Evolutionary conservation across 2,797 vertebrate genomes (phyloP).

Genomic region (Acanthurus lineatus): DNA sequence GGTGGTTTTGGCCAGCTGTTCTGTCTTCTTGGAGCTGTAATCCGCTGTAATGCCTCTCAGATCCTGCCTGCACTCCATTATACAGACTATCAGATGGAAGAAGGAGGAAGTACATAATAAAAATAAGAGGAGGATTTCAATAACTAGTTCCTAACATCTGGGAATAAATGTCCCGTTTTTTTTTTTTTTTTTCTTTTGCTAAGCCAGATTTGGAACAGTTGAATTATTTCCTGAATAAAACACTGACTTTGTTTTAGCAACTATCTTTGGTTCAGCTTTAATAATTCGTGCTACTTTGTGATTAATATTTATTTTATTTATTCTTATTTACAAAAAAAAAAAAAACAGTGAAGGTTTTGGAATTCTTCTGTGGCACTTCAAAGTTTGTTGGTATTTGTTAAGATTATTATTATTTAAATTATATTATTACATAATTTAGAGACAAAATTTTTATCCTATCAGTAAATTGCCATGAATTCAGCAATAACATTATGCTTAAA

Average conservation of each 20-base stretch:
- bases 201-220: constrained; percentile 45
- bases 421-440: no score
- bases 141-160: constrained; percentile 55
- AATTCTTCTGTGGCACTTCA: neutral
- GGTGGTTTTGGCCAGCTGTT: constrained; percentile 76
- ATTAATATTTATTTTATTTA: constrained; percentile 19
- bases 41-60: constrained; percentile 55
- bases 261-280: constrained; percentile 31
- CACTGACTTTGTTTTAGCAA: constrained; percentile 43
- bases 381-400: neutral
- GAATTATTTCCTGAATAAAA: constrained; percentile 46
- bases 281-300: constrained; percentile 23
- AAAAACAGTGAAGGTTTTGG: neutral
- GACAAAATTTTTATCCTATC: neutral
- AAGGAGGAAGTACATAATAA: constrained; percentile 2
- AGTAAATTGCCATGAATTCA: neutral
- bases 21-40: constrained; percentile 60
- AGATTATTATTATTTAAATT: no score
- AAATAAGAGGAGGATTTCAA: constrained; percentile 53
- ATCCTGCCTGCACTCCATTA: constrained; percentile 53
- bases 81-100: constrained; percentile 41
- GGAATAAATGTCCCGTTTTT: constrained; percentile 58
- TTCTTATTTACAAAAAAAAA: neutral
- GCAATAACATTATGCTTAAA: neutral
- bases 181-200: constrained; percentile 14